Percentiles rank a stretch among this genome's conserved stretches.
These are phyloP conservation scores for Myripristis murdjan DNA, from an alignment of 2,797 vertebrate species.

Conservation along the genomic window DNA sequence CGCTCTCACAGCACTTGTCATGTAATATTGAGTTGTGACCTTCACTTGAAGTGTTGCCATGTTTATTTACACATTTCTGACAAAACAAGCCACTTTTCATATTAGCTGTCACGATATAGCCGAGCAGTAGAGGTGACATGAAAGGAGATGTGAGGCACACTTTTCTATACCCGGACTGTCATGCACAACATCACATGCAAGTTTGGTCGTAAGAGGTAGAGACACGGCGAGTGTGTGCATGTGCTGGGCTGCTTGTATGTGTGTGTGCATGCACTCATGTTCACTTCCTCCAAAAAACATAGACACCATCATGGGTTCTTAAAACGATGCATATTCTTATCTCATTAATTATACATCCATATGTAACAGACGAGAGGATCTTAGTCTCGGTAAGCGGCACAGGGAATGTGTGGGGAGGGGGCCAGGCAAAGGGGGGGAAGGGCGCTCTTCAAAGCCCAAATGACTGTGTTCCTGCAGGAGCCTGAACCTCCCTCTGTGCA, in stretches of 20 bases:
- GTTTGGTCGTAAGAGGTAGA: conserved; percentile 72
- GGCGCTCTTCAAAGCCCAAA: conserved; percentile 86
- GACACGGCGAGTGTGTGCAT: conserved; percentile 42
- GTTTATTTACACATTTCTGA: conserved; percentile 87
- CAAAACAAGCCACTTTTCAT: conserved; percentile 87
- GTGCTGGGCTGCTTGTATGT: conserved; percentile 22
- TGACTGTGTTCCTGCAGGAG: conserved; percentile 86
- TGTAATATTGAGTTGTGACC: conserved; percentile 86
- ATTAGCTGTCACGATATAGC: conserved; percentile 82
- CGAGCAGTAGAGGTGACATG: conserved; percentile 81
- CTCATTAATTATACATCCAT: conserved; percentile 89
- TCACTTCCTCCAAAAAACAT: conserved; percentile 67
- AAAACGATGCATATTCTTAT: conserved; percentile 86
- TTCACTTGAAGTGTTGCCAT: conserved; percentile 86
- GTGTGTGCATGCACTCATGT: conserved; percentile 2
- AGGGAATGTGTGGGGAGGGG: conserved; percentile 78
- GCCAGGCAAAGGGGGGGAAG: conserved; percentile 70
- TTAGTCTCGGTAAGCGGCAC: conserved; percentile 85
- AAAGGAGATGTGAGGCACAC: conserved; percentile 74
- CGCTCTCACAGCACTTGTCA: conserved; percentile 79
- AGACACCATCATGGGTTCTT: conserved; percentile 78
- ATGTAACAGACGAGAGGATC: conserved; percentile 88
- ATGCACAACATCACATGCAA: conserved; percentile 76
- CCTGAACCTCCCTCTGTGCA: conserved; percentile 84
- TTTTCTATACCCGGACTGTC: conserved; percentile 76